A percentile compares a stretch with the other conserved stretches of the same genome.
These are phyloP conservation scores for Allophyes oxyacanthae DNA, from an alignment of 2,888 invertebrate species.

Conservation along the genomic window DNA sequence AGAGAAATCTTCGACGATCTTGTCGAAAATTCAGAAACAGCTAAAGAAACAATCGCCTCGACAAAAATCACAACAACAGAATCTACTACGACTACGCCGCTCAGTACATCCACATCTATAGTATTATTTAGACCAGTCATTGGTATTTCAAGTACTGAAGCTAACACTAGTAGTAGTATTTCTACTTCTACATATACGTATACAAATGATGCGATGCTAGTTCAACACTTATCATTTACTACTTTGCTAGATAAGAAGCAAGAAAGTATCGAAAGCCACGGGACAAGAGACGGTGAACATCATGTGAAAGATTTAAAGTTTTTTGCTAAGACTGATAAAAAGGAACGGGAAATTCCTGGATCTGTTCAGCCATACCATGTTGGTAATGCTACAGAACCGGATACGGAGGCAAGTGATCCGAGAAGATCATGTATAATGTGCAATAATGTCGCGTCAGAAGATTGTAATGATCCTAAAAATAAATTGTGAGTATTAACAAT, in stretches of 20 bases:
- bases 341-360: conserved; percentile 23
- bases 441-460: conserved; percentile 68
- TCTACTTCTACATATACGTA: conserved; percentile 34
- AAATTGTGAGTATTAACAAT: conserved; percentile 73
- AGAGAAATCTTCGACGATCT: conserved; percentile 71
- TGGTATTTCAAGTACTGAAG: conserved; percentile 31
- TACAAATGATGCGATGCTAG: conserved; percentile 41
- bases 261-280: conserved; percentile 35
- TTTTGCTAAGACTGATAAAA: conserved; percentile 54
- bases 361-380: conserved; percentile 1
- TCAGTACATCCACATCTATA: conserved; percentile 11
- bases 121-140: conserved; percentile 29
- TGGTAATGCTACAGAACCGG: conserved; percentile 26
- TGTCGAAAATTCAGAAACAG: conserved; percentile 46
- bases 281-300: conserved; percentile 50
- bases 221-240: conserved; percentile 59
- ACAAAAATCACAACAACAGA: conserved; percentile 17
- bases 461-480: conserved; percentile 71
- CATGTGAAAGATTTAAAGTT: conserved; percentile 56
- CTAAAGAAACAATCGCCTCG: conserved; percentile 1
- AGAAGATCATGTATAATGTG: conserved; percentile 74
- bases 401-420: conserved; percentile 30
- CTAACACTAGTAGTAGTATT: conserved; percentile 44
- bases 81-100: conserved; percentile 27
- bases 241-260: conserved; percentile 54